A percentile compares a stretch with the other conserved stretches of the same genome.
Evolutionary conservation across 2,113 vertebrate genomes (phyloP).

Genomic region (Calidris pygmaea): DNA sequence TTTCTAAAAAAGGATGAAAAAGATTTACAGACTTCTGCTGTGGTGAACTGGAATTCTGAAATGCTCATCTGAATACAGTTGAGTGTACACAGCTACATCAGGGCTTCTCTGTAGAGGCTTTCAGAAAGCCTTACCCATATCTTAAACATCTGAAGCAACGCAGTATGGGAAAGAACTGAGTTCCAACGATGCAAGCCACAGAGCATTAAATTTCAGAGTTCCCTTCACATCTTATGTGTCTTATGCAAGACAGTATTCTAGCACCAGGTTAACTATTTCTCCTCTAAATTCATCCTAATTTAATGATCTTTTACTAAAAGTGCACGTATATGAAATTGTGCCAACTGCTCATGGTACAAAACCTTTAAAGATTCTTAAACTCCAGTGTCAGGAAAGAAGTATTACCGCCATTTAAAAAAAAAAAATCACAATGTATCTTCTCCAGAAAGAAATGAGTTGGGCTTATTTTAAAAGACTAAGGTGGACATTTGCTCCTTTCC

Average conservation of each 20-base stretch:
- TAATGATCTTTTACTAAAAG: neutral
- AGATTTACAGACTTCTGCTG: conserved; percentile 24
- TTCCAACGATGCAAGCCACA: conserved; percentile 42
- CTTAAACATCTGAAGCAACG: conserved; percentile 37
- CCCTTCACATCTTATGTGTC: neutral
- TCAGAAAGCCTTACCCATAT: conserved; percentile 24
- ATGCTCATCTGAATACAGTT: conserved; percentile 13
- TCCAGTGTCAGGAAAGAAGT: neutral
- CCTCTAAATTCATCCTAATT: neutral
- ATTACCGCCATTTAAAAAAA: neutral
- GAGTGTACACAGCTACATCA: conserved; percentile 32
- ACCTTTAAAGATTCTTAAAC: neutral
- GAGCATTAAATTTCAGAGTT: conserved; percentile 33
- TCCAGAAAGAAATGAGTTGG: neutral
- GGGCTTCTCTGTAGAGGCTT: conserved; percentile 28
- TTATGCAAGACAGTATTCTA: neutral
- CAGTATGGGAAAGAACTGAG: conserved; percentile 8
- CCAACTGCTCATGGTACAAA: neutral
- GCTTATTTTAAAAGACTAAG: neutral
- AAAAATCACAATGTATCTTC: neutral
- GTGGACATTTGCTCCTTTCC: neutral
- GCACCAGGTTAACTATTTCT: conserved; percentile 23
- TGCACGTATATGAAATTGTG: neutral
- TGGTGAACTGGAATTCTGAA: conserved; percentile 6
- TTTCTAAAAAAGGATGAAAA: conserved; percentile 53